A percentile compares a stretch with the other conserved stretches of the same genome.
Evolutionary conservation across 1,140 invertebrate genomes (phyloP).

Genomic region (Telenomus remus): DNA sequence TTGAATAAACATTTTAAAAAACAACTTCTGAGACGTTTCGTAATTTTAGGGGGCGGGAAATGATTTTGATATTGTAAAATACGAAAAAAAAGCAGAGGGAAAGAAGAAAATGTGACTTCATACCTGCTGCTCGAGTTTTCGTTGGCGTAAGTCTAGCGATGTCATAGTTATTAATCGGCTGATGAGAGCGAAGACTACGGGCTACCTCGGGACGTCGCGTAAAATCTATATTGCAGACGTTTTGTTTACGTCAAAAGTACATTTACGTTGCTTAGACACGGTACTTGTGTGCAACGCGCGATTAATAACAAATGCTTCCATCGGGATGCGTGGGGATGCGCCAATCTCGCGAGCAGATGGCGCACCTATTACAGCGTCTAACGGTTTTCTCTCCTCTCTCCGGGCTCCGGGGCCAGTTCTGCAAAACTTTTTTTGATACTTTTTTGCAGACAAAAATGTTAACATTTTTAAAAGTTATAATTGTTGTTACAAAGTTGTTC

Average conservation of each 20-base stretch:
- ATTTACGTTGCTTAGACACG: slow-evolving; percentile 58
- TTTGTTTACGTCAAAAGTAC: slow-evolving; percentile 69
- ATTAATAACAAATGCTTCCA: slow-evolving; percentile 6
- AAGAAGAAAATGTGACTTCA: slow-evolving; percentile 33
- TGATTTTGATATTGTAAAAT: no score
- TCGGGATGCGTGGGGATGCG: background rate
- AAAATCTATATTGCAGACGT: slow-evolving; percentile 41
- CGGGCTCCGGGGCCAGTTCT: no score
- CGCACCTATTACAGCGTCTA: background rate
- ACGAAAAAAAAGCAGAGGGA: no score
- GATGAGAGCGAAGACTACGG: slow-evolving; percentile 21
- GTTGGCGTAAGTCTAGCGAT: slow-evolving; percentile 81
- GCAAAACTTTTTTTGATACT: no score
- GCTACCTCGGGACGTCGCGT: slow-evolving; percentile 11
- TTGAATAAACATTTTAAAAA: no score
- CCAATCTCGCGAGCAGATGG: background rate
- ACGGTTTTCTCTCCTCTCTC: background rate
- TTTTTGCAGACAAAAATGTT: no score
- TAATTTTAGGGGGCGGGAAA: no score
- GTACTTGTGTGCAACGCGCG: slow-evolving; percentile 30
- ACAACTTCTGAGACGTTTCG: no score
- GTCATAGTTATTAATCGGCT: slow-evolving; percentile 73
- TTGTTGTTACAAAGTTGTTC: no score
- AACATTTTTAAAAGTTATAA: no score
- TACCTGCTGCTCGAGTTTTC: slow-evolving; percentile 87